Base-by-base conservation (phyloP, 2,113 vertebrate species). In the Brachypodius melanocephalos region DNA sequence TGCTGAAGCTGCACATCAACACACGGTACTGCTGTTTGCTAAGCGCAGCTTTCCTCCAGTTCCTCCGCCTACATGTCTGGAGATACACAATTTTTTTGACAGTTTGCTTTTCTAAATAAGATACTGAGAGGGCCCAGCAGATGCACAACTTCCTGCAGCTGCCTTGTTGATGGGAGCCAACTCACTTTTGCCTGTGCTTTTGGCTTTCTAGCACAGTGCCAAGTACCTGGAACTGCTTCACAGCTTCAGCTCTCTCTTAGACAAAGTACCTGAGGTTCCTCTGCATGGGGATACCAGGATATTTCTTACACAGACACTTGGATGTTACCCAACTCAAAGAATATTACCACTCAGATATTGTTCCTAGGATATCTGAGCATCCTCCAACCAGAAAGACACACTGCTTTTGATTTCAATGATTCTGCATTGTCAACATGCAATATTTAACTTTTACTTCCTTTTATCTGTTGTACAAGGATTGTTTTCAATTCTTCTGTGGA, bases 241-340 rank as follows among this genome's bases (percentile, higher is more conserved):
- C 25, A 29, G 40, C 25, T n/a, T 68, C 43, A 52, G n/a, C 58
- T 83, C 10, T 43, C 17, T 32, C 16, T 34, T 73, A 76, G 38
- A 32, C n/a, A 80, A 49, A 29, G 17, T 28, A 73, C 22, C 36
- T 91, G 40, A 38, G 19, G 29, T 69, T 55, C 69, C 6, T 58
- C n/a, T 36, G 1, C 0, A 0, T 34, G 43, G 40, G 4, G n/a
- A 54, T 22, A 65, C 17, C 17, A 14, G 46, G 24, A 54, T 45
- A 12, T 59, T 29, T 79, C 46, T 8, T 36, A 14, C 29, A 63
- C 15, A n/a, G 32, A 25, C 3, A 14, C 20, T 36, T 48, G 62
- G 29, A 16, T 77, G 18, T 73, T 20, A 51, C 29, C 25, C 45
- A 62, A 6, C 34, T 73, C 25, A 13, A 63, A 89, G 20, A 74